Percentiles rank a stretch among this genome's conserved stretches.
phyloP scores from a whole-genome alignment of 2,113 vertebrate genomes.

The Phalacrocorax pelagicus region DNA sequence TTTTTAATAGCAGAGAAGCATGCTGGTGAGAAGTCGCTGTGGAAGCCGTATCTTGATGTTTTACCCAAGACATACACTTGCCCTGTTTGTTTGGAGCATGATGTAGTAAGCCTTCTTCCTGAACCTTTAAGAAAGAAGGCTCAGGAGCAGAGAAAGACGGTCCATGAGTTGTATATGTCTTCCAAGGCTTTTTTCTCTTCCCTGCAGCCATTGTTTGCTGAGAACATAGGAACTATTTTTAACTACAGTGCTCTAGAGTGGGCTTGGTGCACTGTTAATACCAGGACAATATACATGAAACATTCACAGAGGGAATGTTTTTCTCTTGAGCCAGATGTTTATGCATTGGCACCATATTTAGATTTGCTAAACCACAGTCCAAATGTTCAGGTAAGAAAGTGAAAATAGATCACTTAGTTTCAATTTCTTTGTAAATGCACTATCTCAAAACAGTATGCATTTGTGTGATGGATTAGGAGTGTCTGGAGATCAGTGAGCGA shows the following conservation, averaged over 20 bases:
- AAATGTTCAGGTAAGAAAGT: conserved; percentile 80
- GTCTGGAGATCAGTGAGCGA: neutral
- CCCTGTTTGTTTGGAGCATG: conserved; percentile 76
- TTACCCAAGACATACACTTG: conserved; percentile 86
- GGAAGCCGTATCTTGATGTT: conserved; percentile 88
- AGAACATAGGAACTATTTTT: conserved; percentile 74
- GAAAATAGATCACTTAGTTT: neutral
- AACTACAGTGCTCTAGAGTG: conserved; percentile 83
- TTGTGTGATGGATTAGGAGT: neutral
- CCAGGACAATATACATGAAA: conserved; percentile 89
- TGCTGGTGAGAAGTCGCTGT: conserved; percentile 75
- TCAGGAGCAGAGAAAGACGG: conserved; percentile 71
- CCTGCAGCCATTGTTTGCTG: conserved; percentile 84
- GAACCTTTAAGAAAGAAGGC: conserved; percentile 68
- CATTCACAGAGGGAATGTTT: conserved; percentile 72
- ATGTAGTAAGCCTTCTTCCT: conserved; percentile 77
- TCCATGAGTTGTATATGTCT: conserved; percentile 74
- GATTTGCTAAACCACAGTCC: conserved; percentile 94
- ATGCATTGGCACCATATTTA: conserved; percentile 88
- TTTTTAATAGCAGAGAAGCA: conserved; percentile 89
- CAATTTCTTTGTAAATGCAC: neutral
- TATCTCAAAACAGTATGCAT: neutral
- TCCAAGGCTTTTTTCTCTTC: conserved; percentile 81
- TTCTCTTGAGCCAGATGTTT: conserved; percentile 81
- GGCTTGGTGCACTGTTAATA: conserved; percentile 96